Evolutionary conservation across 2,888 invertebrate species (phyloP), one percentile per base, ranked within the genome.

Genomic region (Eurytoma californica): DNA sequence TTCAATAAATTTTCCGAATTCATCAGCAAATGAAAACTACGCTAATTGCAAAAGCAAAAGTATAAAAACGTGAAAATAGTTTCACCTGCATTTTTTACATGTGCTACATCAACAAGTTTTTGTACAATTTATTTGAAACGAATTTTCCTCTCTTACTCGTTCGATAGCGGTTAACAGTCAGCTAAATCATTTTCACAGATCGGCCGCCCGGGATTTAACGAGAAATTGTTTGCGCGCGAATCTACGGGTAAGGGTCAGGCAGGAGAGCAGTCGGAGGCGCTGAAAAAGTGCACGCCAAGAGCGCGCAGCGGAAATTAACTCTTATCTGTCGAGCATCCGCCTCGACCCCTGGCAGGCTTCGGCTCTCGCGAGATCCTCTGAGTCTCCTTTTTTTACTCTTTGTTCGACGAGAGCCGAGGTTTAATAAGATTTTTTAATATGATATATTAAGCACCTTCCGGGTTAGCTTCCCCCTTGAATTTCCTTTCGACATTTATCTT

Each of bases 271-370:
- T 28, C 14, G 53, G n/a, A 39, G 20, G 39, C 65, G 18, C 30
- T 51, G 58, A 51, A 72, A 60, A 72, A 72, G 55, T 63, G 53
- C 63, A 39, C 39, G 60, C 28, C 30, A n/a, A 65, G 53, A 53
- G n/a, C 18, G 53, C 53, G 58, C 57, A 30, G 20, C 79, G 79
- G 74, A 79, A 79, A 79, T 79, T 69, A 79, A 79, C 70, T 79
- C 74, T 70, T 79, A 70, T 79, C 70, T 66, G 47, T 60, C 60
- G 65, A 72, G 67, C 60, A 51, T 72, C 69, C 47, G 69, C 61
- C 47, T 39, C 47, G 63, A 9, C 18, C 47, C 39, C 63, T 4
- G 12, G 30, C 14, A 24, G 24, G 16, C 60, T 20, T 14, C 28
- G 60, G 60, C 28, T 60, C 24, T 60, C 5, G 14, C n/a, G 39